These are phyloP conservation scores for Lucinisca nassula DNA, from an alignment of 2,888 invertebrate genomes.

Conservation along the genomic window DNA sequence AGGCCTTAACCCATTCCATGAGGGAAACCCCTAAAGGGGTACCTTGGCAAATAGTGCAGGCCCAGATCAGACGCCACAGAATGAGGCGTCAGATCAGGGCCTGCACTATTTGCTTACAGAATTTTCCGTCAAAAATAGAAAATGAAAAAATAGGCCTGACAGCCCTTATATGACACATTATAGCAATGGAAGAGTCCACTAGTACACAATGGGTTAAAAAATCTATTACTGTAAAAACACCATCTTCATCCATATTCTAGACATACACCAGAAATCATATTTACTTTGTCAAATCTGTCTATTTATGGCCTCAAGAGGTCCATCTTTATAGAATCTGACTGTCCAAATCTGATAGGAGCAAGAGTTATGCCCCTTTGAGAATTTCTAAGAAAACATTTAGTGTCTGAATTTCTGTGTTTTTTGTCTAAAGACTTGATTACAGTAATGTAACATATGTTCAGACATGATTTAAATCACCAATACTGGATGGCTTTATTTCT, in stretches of 20 bases:
- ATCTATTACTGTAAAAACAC: neutral
- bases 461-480: neutral
- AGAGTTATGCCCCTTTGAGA: slow-evolving; percentile 3
- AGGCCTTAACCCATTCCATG: too few relatives aligned
- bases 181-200: too few relatives aligned
- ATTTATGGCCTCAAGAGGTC: neutral
- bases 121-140: too few relatives aligned
- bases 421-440: neutral
- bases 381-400: neutral
- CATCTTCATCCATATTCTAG: neutral
- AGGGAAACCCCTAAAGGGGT: too few relatives aligned
- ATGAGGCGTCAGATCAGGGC: too few relatives aligned
- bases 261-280: neutral
- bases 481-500: neutral
- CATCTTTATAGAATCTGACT: neutral
- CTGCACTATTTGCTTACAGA: too few relatives aligned
- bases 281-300: neutral
- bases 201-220: too few relatives aligned
- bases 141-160: too few relatives aligned
- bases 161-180: too few relatives aligned
- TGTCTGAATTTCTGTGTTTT: neutral
- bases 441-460: neutral
- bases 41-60: too few relatives aligned
- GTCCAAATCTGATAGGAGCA: slow-evolving; percentile 12
- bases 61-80: too few relatives aligned